These are phyloP conservation scores for Ganaspis brasiliensis DNA, from an alignment of 2,888 invertebrate species.

Conservation along the genomic window DNA sequence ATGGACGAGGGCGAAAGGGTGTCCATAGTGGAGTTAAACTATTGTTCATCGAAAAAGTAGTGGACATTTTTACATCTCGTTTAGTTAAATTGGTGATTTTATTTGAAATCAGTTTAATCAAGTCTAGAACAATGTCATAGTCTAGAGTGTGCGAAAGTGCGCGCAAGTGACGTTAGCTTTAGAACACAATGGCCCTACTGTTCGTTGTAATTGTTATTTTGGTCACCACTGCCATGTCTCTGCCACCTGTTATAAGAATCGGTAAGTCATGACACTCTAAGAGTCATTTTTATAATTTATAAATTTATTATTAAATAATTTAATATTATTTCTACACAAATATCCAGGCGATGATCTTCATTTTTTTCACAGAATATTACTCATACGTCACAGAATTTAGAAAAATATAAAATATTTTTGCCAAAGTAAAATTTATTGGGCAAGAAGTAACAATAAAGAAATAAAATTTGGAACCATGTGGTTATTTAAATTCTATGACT, in stretches of 20 bases:
- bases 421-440: too few relatives aligned
- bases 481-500: too few relatives aligned
- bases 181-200: constrained; percentile 77
- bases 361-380: too few relatives aligned
- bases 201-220: constrained; percentile 78
- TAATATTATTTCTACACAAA: too few relatives aligned
- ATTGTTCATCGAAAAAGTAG: constrained; percentile 63
- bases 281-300: too few relatives aligned
- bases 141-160: constrained; percentile 59
- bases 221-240: constrained; percentile 78
- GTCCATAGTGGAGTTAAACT: constrained; percentile 66
- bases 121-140: constrained; percentile 61
- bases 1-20: constrained; percentile 60
- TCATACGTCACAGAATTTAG: too few relatives aligned
- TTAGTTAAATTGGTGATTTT: constrained; percentile 57
- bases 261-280: constrained; percentile 70
- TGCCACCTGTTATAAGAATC: constrained; percentile 79
- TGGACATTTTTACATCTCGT: constrained; percentile 59
- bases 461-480: too few relatives aligned
- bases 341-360: too few relatives aligned
- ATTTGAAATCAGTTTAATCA: constrained; percentile 60
- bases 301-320: too few relatives aligned
- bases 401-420: too few relatives aligned
- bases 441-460: too few relatives aligned
- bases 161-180: constrained; percentile 59